A percentile compares a stretch with the other conserved stretches of the same genome.
These are phyloP conservation scores for Diaprepes abbreviatus DNA, from an alignment of 2,888 invertebrate genomes.

Conservation along the genomic window DNA sequence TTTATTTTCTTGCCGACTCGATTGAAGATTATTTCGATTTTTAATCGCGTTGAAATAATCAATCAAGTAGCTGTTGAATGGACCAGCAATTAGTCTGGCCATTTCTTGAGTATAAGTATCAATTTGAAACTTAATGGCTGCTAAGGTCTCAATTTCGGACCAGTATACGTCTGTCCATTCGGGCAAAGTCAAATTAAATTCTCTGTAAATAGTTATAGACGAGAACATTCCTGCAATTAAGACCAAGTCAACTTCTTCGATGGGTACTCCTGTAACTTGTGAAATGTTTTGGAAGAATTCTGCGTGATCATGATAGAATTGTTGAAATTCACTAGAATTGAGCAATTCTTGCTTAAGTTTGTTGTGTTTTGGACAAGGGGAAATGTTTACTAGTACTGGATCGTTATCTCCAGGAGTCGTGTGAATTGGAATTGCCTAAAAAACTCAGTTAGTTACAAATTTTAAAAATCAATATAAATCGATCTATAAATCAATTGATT, in stretches of 20 bases:
- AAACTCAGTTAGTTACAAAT: too few relatives aligned
- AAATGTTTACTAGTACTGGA: constrained; percentile 56
- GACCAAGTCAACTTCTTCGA: too few relatives aligned
- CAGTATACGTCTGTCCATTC: constrained; percentile 66
- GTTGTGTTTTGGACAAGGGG: constrained; percentile 48
- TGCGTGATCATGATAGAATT: constrained; percentile 69
- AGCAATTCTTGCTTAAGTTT: constrained; percentile 30
- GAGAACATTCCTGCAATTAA: constrained; percentile 71
- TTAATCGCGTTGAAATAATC: constrained; percentile 70
- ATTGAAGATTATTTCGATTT: too few relatives aligned
- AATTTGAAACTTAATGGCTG: constrained; percentile 73
- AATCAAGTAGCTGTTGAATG: constrained; percentile 79
- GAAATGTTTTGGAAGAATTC: constrained; percentile 75
- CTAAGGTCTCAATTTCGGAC: constrained; percentile 74
- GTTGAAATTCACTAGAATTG: constrained; percentile 19
- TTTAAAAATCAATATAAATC: too few relatives aligned
- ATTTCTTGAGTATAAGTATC: constrained; percentile 71
- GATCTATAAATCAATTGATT: too few relatives aligned
- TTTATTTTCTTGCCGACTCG: too few relatives aligned
- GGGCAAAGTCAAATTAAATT: constrained; percentile 71
- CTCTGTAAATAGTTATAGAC: constrained; percentile 75
- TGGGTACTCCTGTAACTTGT: constrained; percentile 52
- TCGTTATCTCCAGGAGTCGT: constrained; percentile 74
- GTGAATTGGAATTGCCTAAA: constrained; percentile 78
- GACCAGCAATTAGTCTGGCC: constrained; percentile 74